Base-by-base conservation (phyloP, 2,113 vertebrate genomes). In the Pampusana beccarii region DNA sequence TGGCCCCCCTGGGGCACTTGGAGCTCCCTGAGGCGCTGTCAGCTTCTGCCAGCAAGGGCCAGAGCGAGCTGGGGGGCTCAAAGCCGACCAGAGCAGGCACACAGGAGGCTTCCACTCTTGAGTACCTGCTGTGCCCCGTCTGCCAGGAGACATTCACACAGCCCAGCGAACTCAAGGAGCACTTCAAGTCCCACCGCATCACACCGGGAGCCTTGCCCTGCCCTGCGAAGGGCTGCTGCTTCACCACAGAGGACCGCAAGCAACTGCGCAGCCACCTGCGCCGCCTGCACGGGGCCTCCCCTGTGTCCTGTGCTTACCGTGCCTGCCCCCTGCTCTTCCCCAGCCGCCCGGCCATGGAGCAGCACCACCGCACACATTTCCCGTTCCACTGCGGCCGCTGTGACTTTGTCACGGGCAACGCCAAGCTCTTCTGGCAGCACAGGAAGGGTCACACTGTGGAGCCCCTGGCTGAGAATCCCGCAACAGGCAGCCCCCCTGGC, bases 311-410 rank as follows among this genome's bases (percentile, higher is more conserved):
- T 10, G 48, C 98, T 75, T 97, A 97, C 90, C 98, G 95, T 16
- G 95, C 97, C 96, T 99, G 98, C 89, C 96, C 97, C 0, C 79
- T 96, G 70, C 97, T 98, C 23, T 99, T 99, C 85, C 95, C 94
- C 65, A 98, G 95, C 80, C 96, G 44, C 38, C 95, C 70, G 3
- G 98, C 97, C 93, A 98, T 99, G 98, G 98, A 98, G 70, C 96
- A 91, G 67, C 98, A 99, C 80, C 89, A 92, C 53, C 97, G 96
- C 23, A 92, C 42, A 61, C 99, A 99, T 91, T 96, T 98, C 87
- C 98, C 98, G 19, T 99, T 99, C 91, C 98, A 98, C 96, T 99
- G 99, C 28, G 16, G 92, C 93, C 96, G 33, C 28, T 99, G 99
- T 7, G 69, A 96, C 92, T 99, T 98, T 34, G 57, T 98, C 89